These are phyloP conservation scores for Eumacrocentrus americanus DNA, from an alignment of 2,888 invertebrate species.

Conservation along the genomic window DNA sequence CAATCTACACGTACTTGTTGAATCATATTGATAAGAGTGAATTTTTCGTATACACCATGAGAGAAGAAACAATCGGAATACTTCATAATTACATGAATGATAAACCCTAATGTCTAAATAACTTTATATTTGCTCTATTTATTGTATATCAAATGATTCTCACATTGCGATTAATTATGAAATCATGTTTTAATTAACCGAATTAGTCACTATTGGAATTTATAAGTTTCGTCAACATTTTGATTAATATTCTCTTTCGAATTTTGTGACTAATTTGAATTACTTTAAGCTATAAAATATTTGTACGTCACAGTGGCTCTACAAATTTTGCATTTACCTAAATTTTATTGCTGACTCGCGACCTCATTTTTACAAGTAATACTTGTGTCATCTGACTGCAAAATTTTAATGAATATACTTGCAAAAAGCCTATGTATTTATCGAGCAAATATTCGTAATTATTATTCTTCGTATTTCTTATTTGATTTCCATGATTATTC, in stretches of 20 bases:
- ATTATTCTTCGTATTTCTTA: slow-evolving; percentile 39
- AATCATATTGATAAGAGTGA: slow-evolving; percentile 39
- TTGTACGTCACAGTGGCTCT: slow-evolving; percentile 28
- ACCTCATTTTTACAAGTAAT: not conserved
- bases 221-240: no score
- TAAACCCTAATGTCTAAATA: slow-evolving; percentile 49
- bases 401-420: slow-evolving; percentile 29
- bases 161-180: slow-evolving; percentile 5
- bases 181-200: not conserved
- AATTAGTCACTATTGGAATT: not conserved
- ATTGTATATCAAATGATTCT: slow-evolving; percentile 43
- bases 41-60: slow-evolving; percentile 38
- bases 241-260: no score
- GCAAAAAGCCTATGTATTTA: slow-evolving; percentile 43
- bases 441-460: slow-evolving; percentile 36
- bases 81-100: slow-evolving; percentile 35
- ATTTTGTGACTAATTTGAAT: no score
- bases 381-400: not conserved
- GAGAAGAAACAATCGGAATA: slow-evolving; percentile 11
- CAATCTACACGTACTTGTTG: slow-evolving; percentile 32
- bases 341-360: not conserved
- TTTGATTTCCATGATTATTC: slow-evolving; percentile 43
- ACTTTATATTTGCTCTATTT: slow-evolving; percentile 56
- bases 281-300: slow-evolving; percentile 13
- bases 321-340: slow-evolving; percentile 31